Evolutionary conservation across 1,140 invertebrate genomes (phyloP).

Genomic region (Atta texana): DNA sequence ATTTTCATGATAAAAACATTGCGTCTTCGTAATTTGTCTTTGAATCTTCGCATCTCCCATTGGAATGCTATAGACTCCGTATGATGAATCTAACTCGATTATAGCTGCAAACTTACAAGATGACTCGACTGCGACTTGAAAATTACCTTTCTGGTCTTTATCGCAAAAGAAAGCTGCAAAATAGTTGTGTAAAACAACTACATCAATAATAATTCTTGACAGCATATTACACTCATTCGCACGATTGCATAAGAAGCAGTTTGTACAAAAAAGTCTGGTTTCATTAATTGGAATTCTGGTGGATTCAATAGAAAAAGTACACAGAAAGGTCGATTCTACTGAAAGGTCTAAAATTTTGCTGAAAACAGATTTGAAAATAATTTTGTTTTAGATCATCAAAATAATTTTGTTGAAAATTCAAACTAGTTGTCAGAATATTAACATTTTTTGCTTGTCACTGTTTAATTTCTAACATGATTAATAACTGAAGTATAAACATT

Average conservation of each 20-base stretch:
- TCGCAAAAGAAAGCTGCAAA: neutral
- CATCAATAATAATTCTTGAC: neutral
- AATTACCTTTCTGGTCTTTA: neutral
- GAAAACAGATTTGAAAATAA: too few relatives aligned
- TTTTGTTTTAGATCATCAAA: too few relatives aligned
- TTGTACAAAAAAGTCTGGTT: neutral
- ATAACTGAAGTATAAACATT: too few relatives aligned
- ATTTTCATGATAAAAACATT: slow-evolving; percentile 23
- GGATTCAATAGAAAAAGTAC: too few relatives aligned
- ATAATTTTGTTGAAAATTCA: too few relatives aligned
- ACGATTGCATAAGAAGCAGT: neutral
- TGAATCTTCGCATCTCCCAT: neutral
- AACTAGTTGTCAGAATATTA: too few relatives aligned
- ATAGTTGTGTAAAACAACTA: neutral
- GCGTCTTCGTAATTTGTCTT: neutral
- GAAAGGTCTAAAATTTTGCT: too few relatives aligned
- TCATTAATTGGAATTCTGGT: too few relatives aligned
- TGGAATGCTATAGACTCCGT: neutral
- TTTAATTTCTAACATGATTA: too few relatives aligned
- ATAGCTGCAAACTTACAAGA: neutral
- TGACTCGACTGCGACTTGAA: neutral
- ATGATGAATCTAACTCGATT: neutral
- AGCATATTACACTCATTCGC: neutral
- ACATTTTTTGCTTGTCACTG: too few relatives aligned
- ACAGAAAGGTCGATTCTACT: too few relatives aligned